These are phyloP conservation scores for Chroicocephalus ridibundus DNA, from an alignment of 2,113 vertebrate species.

Conservation along the genomic window DNA sequence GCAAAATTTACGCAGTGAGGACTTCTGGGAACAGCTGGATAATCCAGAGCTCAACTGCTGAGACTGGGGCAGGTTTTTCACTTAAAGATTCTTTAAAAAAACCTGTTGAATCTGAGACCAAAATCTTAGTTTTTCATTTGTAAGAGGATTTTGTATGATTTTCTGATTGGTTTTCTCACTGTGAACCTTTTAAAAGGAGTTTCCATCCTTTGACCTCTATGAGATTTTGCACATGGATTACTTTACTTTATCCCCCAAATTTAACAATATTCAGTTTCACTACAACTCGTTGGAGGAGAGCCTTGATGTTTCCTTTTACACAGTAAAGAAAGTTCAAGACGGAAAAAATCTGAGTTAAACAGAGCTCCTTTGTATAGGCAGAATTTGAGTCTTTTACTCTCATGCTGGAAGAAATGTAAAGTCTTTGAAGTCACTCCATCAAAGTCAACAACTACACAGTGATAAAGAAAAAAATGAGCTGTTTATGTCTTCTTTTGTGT, in stretches of 20 bases:
- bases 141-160: neutral
- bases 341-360: neutral
- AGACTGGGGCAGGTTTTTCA: neutral
- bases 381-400: neutral
- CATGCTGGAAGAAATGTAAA: neutral
- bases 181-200: neutral
- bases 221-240: neutral
- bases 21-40: neutral
- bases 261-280: neutral
- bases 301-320: neutral
- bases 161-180: neutral
- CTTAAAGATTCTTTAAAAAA: neutral
- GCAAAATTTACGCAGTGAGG: neutral
- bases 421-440: conserved; percentile 58
- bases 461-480: conserved; percentile 5
- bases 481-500: conserved; percentile 27
- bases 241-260: neutral
- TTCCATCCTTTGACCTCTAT: neutral
- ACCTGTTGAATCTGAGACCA: neutral
- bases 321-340: neutral
- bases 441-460: conserved; percentile 11
- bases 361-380: neutral
- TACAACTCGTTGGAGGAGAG: neutral
- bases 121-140: neutral
- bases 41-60: neutral